Evolutionary conservation across 1,140 invertebrate species (phyloP).

Genomic region (Drosophila quadrilineata): DNA sequence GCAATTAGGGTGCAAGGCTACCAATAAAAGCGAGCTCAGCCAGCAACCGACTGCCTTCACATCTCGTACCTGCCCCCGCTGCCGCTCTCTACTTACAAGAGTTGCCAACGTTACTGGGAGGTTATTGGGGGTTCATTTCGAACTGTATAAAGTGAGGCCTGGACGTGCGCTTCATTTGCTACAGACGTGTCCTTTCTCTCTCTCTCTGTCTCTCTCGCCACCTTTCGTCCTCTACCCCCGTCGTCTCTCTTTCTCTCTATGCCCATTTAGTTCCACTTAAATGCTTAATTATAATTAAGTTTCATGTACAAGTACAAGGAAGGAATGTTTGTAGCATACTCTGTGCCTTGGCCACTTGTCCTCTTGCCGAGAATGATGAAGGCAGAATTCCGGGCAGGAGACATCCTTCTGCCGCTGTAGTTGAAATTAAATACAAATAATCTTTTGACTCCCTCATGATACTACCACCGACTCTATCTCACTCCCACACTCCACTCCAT

Average conservation of each 20-base stretch:
- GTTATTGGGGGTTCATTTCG: neutral
- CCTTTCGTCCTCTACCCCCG: too few relatives aligned
- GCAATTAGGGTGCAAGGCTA: slow-evolving; percentile 63
- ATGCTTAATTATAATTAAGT: slow-evolving; percentile 80
- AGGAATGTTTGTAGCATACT: too few relatives aligned
- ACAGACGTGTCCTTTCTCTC: too few relatives aligned
- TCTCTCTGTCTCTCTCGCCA: too few relatives aligned
- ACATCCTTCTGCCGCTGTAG: slow-evolving; percentile 56
- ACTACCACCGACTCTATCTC: neutral
- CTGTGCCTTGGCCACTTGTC: slow-evolving; percentile 45
- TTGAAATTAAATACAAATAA: slow-evolving; percentile 79
- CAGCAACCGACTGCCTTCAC: neutral
- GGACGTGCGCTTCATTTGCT: slow-evolving; percentile 65
- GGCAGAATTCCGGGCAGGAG: too few relatives aligned
- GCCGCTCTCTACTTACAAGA: slow-evolving; percentile 14
- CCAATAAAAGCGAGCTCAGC: slow-evolving; percentile 54
- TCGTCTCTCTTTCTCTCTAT: too few relatives aligned
- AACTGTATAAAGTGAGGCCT: slow-evolving; percentile 1
- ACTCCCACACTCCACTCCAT: neutral
- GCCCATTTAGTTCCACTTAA: slow-evolving; percentile 73
- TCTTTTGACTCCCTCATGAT: slow-evolving; percentile 69
- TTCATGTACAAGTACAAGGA: slow-evolving; percentile 41
- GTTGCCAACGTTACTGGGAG: slow-evolving; percentile 19
- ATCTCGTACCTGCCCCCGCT: neutral
- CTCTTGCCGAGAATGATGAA: too few relatives aligned